Evolutionary conservation across 2,113 vertebrate species (phyloP).

Genomic region (Probosciger aterrimus): DNA sequence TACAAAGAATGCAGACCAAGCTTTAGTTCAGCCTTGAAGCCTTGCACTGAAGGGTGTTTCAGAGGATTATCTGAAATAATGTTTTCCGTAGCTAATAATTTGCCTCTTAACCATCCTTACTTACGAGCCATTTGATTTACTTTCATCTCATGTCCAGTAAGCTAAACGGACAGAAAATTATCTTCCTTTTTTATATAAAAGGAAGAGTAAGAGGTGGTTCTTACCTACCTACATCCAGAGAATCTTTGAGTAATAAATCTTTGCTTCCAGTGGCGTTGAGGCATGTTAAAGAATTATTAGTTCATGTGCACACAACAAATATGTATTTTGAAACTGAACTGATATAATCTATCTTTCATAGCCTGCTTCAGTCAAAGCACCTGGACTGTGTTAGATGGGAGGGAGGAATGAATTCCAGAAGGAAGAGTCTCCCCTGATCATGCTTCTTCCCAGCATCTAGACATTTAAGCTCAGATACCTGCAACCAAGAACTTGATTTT

Average conservation of each 20-base stretch:
- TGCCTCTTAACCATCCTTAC: conserved; percentile 3
- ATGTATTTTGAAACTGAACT: neutral
- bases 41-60: neutral
- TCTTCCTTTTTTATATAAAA: neutral
- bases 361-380: neutral
- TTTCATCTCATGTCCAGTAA: neutral
- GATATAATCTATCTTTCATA: neutral
- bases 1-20: neutral
- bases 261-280: neutral
- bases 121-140: neutral
- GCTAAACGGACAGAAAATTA: neutral
- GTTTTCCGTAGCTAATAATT: neutral
- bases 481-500: neutral
- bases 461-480: neutral
- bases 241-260: neutral
- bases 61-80: neutral
- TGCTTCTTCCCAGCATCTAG: neutral
- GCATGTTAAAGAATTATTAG: neutral
- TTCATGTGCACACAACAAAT: neutral
- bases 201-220: neutral
- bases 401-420: neutral
- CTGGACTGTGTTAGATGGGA: neutral
- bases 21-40: neutral
- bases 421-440: neutral
- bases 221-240: neutral